These are phyloP conservation scores for Limonius californicus DNA, from an alignment of 1,140 invertebrate species.

Conservation along the genomic window DNA sequence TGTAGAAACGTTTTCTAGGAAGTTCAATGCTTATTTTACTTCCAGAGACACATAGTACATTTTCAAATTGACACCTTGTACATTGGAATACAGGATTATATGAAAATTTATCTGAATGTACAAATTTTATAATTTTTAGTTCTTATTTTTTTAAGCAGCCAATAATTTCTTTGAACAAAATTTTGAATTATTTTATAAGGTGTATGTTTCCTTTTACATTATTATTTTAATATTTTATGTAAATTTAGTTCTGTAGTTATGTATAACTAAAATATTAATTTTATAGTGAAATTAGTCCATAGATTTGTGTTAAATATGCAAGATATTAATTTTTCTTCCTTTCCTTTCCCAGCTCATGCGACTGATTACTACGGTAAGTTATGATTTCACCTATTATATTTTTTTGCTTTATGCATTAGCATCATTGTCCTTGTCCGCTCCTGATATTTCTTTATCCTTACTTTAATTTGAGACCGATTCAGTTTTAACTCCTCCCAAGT, in stretches of 20 bases:
- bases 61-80: too few relatives aligned
- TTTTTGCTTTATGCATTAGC: conserved; percentile 6
- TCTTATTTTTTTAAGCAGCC: not conserved
- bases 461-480: not conserved
- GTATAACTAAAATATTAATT: not conserved
- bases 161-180: not conserved
- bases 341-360: conserved; percentile 82
- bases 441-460: not conserved
- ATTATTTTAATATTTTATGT: not conserved
- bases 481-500: not conserved
- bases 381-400: conserved; percentile 57
- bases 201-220: not conserved
- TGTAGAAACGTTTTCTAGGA: too few relatives aligned
- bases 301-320: not conserved
- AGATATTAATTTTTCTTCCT: conserved; percentile 55
- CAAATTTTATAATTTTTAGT: too few relatives aligned
- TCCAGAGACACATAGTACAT: too few relatives aligned
- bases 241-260: not conserved
- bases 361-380: conserved; percentile 99
- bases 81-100: too few relatives aligned
- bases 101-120: too few relatives aligned
- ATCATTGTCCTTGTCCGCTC: not conserved
- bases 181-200: not conserved
- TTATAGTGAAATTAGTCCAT: not conserved
- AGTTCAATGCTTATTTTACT: too few relatives aligned